Evolutionary conservation across 1,140 invertebrate genomes (phyloP).

Genomic region (Temnothorax nylanderi): DNA sequence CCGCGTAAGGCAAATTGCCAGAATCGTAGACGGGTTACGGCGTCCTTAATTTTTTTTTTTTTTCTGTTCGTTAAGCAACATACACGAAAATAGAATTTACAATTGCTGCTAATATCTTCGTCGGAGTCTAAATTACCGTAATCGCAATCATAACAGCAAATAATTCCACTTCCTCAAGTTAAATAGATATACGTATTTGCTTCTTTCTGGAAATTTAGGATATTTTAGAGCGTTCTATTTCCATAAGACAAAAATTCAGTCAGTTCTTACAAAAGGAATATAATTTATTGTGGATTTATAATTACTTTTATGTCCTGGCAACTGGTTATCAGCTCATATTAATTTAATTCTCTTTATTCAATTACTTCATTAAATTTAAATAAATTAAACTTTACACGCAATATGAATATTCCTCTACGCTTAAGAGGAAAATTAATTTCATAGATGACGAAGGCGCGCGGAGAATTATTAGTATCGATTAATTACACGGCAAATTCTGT

Average conservation of each 20-base stretch:
- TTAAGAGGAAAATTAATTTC: constrained; percentile 9
- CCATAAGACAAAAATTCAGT: background rate
- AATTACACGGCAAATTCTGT: constrained; percentile 37
- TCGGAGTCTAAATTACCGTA: background rate
- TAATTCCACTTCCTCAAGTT: background rate
- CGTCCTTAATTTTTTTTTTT: background rate
- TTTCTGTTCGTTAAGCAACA: background rate
- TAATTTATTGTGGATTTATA: background rate
- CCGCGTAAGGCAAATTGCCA: background rate
- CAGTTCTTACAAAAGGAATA: background rate
- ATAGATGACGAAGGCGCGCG: background rate
- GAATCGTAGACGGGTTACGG: background rate
- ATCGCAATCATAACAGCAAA: background rate
- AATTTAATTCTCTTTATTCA: background rate
- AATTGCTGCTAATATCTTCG: background rate
- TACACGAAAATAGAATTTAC: background rate
- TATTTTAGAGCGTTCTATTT: background rate
- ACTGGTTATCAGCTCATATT: background rate
- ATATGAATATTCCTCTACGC: background rate
- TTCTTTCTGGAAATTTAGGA: background rate
- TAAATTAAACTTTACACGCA: background rate
- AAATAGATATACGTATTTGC: background rate
- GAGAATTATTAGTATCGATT: constrained; percentile 34
- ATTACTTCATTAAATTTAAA: constrained; percentile 12
- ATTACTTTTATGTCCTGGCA: background rate